Conservation (phyloP, 1,140 invertebrate species). For the Scaptodrosophila lebanonensis region DNA sequence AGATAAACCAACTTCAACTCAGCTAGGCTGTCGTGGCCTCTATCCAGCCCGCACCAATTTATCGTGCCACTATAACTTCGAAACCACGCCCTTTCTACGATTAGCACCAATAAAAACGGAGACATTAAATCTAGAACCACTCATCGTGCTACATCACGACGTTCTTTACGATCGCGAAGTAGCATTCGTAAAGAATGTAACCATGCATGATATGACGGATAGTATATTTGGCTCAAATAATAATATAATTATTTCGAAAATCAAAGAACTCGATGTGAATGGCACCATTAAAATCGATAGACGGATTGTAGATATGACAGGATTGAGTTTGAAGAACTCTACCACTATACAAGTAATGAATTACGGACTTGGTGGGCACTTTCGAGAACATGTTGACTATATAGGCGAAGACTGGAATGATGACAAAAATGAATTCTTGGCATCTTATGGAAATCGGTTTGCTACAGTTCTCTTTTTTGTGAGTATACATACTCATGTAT, state of each 20-base stretch:
- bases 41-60: constrained; percentile 17
- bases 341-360: constrained; percentile 23
- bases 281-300: constrained; percentile 14
- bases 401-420: not conserved
- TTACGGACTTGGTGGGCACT: constrained; percentile 34
- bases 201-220: constrained; percentile 17
- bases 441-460: no score
- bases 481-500: no score
- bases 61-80: constrained; percentile 16
- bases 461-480: no score
- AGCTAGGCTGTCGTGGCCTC: constrained; percentile 31
- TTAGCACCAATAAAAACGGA: constrained; percentile 45
- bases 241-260: constrained; percentile 64
- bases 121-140: constrained; percentile 13
- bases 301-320: constrained; percentile 21
- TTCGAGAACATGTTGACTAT: constrained; percentile 7
- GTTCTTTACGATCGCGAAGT: constrained; percentile 34
- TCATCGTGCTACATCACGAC: constrained; percentile 29
- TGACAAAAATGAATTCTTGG: no score
- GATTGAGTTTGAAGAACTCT: constrained; percentile 3
- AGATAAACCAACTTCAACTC: constrained; percentile 13
- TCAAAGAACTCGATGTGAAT: constrained; percentile 1
- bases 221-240: constrained; percentile 80
- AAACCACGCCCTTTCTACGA: constrained; percentile 10
- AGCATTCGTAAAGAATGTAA: not conserved